phyloP scores from a whole-genome alignment of 2,113 vertebrate genomes.

The Agelaius tricolor region DNA sequence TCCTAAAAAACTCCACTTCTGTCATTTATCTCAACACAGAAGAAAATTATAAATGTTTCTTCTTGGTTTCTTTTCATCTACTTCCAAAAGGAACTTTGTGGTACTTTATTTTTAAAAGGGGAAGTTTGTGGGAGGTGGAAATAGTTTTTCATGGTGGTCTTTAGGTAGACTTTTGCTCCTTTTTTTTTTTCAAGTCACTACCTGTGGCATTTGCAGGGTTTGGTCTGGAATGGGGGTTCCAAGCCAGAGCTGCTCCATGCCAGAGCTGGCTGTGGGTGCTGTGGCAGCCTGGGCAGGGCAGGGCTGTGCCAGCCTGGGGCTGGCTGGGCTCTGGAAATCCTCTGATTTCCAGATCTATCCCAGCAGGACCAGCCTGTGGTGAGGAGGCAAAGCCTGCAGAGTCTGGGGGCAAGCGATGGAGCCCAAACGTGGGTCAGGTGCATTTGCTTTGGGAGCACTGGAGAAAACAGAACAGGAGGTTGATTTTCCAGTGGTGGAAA shows the following conservation, averaged over 20 bases:
- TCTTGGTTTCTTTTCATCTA: too few relatives aligned
- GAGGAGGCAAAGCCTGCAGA: neutral
- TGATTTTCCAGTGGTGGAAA: neutral
- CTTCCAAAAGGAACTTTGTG: too few relatives aligned
- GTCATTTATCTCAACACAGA: too few relatives aligned
- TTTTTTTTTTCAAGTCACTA: too few relatives aligned
- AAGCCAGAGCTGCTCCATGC: neutral
- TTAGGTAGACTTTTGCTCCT: too few relatives aligned
- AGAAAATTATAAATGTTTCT: too few relatives aligned
- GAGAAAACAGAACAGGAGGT: neutral
- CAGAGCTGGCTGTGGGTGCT: neutral
- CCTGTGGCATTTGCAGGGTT: rapidly evolving
- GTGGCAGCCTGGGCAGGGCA: too few relatives aligned
- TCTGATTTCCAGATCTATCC: neutral
- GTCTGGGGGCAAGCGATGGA: rapidly evolving
- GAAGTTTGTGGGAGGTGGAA: too few relatives aligned
- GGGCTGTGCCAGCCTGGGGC: neutral
- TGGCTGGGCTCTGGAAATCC: neutral
- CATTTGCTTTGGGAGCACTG: neutral
- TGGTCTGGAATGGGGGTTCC: rapidly evolving
- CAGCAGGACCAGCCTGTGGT: rapidly evolving
- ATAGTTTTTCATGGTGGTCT: too few relatives aligned
- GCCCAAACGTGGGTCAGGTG: rapidly evolving
- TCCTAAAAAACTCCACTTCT: too few relatives aligned
- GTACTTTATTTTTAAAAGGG: too few relatives aligned